phyloP scores from a whole-genome alignment of 2,797 vertebrate species.

The Mormyrus hasselquistii region DNA sequence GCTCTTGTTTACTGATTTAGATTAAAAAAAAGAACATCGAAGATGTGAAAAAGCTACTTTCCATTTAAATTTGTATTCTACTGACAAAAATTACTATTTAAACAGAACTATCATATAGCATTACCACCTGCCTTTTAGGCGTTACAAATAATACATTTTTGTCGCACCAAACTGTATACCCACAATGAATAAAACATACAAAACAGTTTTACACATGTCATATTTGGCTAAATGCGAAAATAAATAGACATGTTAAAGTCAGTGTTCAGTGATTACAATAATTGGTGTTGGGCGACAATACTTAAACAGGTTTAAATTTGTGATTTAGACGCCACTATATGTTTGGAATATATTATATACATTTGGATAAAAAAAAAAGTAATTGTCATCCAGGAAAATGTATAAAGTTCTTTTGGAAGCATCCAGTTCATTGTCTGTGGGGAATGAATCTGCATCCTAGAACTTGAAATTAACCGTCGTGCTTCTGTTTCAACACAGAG shows the following conservation, averaged over 20 bases:
- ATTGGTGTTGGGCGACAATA: not conserved
- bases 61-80: not conserved
- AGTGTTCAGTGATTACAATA: slow-evolving; percentile 12
- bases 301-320: slow-evolving; percentile 3
- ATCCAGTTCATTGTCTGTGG: slow-evolving; percentile 5
- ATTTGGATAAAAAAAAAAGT: slow-evolving; percentile 6
- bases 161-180: slow-evolving; percentile 18
- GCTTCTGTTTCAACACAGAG: slow-evolving; percentile 29
- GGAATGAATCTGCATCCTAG: slow-evolving; percentile 49
- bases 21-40: not conserved
- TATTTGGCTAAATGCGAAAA: slow-evolving; percentile 9
- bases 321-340: not conserved
- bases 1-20: not conserved
- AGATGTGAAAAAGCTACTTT: not conserved
- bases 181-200: slow-evolving; percentile 23
- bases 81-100: not conserved
- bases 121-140: not conserved
- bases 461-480: slow-evolving; percentile 67
- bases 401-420: slow-evolving; percentile 8
- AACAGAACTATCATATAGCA: not conserved
- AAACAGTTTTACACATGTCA: slow-evolving; percentile 3
- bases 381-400: slow-evolving; percentile 14
- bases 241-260: slow-evolving; percentile 15
- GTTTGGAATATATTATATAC: slow-evolving; percentile 6
- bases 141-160: slow-evolving; percentile 19